Conservation (phyloP, 2,113 vertebrate species). For the Eublepharis macularius region DNA sequence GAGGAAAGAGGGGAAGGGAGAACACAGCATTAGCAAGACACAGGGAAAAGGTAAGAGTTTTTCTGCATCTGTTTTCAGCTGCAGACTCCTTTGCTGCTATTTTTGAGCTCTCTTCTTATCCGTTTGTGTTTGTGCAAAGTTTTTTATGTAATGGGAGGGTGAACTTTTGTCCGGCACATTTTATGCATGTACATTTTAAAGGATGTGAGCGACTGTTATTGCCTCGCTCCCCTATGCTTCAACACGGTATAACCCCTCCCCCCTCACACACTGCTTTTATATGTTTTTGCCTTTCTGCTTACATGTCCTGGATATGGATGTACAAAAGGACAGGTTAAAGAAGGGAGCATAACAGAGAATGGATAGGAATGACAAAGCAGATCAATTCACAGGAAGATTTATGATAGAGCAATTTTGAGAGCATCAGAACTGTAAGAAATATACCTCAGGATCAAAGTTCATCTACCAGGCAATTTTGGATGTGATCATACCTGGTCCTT, state of each 20-base stretch:
- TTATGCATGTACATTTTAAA: background rate
- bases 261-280: background rate
- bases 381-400: background rate
- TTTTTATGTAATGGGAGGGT: background rate
- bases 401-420: accelerated
- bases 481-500: background rate
- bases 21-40: background rate
- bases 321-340: background rate
- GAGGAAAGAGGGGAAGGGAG: background rate
- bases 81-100: background rate
- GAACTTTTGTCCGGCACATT: background rate
- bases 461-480: background rate
- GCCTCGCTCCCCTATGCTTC: background rate
- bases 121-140: conserved; percentile 4
- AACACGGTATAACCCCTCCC: background rate
- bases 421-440: background rate
- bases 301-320: background rate
- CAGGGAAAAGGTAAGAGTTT: background rate
- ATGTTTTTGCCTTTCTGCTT: background rate
- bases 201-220: background rate
- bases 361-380: background rate
- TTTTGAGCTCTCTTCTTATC: conserved; percentile 22
- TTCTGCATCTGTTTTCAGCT: conserved; percentile 10
- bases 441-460: background rate
- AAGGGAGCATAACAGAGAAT: background rate